phyloP scores from a whole-genome alignment of 2,797 vertebrate genomes.

The Gambusia yucatana region DNA sequence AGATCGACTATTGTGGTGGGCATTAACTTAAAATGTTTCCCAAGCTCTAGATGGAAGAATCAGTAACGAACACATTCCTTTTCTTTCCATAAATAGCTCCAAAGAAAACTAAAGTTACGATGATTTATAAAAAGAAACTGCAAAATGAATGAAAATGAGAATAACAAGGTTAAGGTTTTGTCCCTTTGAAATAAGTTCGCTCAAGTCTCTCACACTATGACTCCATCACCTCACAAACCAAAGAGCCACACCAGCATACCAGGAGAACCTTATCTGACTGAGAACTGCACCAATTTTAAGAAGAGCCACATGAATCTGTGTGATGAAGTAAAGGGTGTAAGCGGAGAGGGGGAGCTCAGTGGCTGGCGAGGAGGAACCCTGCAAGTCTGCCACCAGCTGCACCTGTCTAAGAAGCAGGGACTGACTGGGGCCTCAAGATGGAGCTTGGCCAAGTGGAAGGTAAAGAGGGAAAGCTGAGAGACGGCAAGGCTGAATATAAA shows the following conservation, averaged over 20 bases:
- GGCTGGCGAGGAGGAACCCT: conserved; percentile 39
- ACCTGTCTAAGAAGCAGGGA: conserved; percentile 70
- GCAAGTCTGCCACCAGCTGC: conserved; percentile 66
- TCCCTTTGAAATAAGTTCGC: conserved; percentile 4
- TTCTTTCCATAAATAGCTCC: neutral
- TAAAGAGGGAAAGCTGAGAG: conserved; percentile 45
- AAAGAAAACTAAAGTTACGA: neutral
- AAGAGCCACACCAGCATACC: conserved; percentile 35
- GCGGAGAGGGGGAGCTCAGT: conserved; percentile 61
- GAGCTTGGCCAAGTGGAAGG: conserved; percentile 69
- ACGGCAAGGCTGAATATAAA: conserved; percentile 60
- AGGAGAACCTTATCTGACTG: conserved; percentile 58
- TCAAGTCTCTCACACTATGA: conserved; percentile 45
- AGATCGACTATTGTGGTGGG: conserved; percentile 23
- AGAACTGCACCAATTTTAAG: conserved; percentile 40
- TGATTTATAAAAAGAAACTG: neutral
- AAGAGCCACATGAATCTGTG: conserved; percentile 58
- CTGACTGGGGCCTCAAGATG: conserved; percentile 59
- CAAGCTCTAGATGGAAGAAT: neutral
- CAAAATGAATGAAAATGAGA: neutral
- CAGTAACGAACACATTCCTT: neutral
- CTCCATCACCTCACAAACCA: conserved; percentile 64
- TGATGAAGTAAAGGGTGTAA: conserved; percentile 68
- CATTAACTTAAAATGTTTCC: conserved; percentile 17
- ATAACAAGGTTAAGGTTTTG: conserved; percentile 30